phyloP scores from a whole-genome alignment of 2,888 invertebrate genomes.

The Eudasyphora cyanicolor region DNA sequence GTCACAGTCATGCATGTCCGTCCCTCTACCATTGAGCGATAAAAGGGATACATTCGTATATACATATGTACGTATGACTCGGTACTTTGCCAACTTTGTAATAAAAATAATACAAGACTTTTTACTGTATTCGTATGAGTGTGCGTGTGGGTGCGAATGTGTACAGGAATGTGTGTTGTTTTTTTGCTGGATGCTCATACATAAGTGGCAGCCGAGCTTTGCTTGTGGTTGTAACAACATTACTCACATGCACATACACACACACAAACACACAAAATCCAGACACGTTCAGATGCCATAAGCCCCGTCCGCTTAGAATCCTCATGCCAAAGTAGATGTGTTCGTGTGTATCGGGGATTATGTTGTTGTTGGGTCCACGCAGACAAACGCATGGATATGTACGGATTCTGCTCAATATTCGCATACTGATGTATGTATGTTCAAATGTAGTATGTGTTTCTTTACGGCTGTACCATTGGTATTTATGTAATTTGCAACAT shows the following conservation, averaged over 20 bases:
- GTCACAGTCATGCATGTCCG: no score
- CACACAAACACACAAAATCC: no score
- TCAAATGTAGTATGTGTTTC: no score
- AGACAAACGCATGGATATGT: background rate
- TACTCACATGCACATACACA: slow-evolving; percentile 1
- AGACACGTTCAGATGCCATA: background rate
- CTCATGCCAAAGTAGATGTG: background rate
- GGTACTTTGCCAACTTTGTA: background rate
- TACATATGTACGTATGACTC: background rate
- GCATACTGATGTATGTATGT: background rate
- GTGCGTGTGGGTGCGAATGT: slow-evolving; percentile 24
- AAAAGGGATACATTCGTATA: slow-evolving; percentile 5
- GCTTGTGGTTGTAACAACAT: slow-evolving; percentile 67
- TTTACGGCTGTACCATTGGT: background rate
- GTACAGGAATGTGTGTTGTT: slow-evolving; percentile 67
- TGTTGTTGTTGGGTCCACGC: background rate
- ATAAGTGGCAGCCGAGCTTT: slow-evolving; percentile 67
- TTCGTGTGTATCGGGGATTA: background rate
- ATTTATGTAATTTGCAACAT: slow-evolving; percentile 44
- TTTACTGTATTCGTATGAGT: slow-evolving; percentile 11
- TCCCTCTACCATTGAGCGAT: background rate
- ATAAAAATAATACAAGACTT: slow-evolving; percentile 18
- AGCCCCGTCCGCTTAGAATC: background rate
- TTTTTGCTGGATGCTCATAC: slow-evolving; percentile 60
- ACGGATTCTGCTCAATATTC: no score